Percentiles rank a stretch among this genome's conserved stretches.
phyloP scores from a whole-genome alignment of 2,888 invertebrate species.

The Plebejus melissa region DNA sequence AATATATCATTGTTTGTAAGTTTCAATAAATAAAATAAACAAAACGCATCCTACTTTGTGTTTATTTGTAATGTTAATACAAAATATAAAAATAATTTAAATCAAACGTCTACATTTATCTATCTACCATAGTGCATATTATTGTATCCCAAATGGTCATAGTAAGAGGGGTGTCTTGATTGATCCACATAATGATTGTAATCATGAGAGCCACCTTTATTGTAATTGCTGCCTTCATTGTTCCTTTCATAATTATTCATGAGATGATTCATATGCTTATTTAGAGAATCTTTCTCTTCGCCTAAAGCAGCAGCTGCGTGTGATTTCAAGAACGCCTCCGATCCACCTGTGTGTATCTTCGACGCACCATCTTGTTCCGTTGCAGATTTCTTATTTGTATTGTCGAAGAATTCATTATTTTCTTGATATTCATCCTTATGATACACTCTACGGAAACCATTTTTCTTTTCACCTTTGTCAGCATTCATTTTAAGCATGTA shows the following conservation, averaged over 20 bases:
- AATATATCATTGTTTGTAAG: neutral
- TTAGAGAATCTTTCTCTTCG: constrained; percentile 43
- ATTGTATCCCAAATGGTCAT: neutral
- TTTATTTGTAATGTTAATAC: neutral
- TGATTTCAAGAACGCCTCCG: constrained; percentile 50
- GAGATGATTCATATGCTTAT: constrained; percentile 42
- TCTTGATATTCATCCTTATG: constrained; percentile 68
- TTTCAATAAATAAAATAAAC: neutral
- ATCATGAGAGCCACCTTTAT: constrained; percentile 42
- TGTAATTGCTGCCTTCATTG: constrained; percentile 42
- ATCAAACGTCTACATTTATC: neutral
- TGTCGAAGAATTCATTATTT: constrained; percentile 65
- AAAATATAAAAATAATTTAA: neutral
- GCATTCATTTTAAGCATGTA: constrained; percentile 48
- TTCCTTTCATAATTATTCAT: constrained; percentile 44
- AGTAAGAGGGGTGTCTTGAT: constrained; percentile 48
- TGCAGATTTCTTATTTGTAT: constrained; percentile 50
- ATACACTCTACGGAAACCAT: constrained; percentile 63
- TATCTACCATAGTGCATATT: constrained; percentile 2
- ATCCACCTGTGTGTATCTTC: constrained; percentile 49
- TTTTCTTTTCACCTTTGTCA: constrained; percentile 58
- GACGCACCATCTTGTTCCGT: constrained; percentile 49
- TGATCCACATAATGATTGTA: constrained; percentile 51
- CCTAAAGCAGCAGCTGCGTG: constrained; percentile 47
- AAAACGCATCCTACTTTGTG: neutral